A percentile compares a stretch with the other conserved stretches of the same genome.
Conservation (phyloP, 92 coral and sea anemone genomes). For the Zoanthus sansibaricus region DNA sequence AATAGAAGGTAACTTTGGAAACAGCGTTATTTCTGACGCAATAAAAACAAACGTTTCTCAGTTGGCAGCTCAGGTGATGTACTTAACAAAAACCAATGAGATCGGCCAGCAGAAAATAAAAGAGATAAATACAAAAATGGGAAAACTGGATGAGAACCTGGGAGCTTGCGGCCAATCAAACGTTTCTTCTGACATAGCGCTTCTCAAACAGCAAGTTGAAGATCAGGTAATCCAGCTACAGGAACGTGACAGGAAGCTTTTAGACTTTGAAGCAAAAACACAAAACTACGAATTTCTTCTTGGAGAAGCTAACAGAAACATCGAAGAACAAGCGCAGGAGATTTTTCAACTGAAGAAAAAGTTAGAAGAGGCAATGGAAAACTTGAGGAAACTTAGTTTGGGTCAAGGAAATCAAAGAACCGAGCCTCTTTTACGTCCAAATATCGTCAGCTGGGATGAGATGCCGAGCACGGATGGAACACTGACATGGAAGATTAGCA, state of each 20-base stretch:
- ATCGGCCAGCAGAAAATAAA: neutral
- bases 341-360: constrained; percentile 40
- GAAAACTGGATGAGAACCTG: constrained; percentile 18
- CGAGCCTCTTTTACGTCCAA: neutral
- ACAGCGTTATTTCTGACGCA: constrained; percentile 13
- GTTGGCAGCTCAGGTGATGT: constrained; percentile 50
- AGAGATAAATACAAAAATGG: neutral
- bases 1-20: constrained; percentile 37
- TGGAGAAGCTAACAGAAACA: constrained; percentile 68
- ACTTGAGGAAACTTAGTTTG: constrained; percentile 28
- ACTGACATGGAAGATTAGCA: constrained; percentile 70
- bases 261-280: constrained; percentile 60
- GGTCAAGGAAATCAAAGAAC: neutral
- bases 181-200: neutral
- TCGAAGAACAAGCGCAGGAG: constrained; percentile 61
- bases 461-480: constrained; percentile 65
- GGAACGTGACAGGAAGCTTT: constrained; percentile 50
- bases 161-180: constrained; percentile 14
- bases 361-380: constrained; percentile 47
- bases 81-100: constrained; percentile 7
- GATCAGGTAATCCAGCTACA: constrained; percentile 8
- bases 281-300: constrained; percentile 69
- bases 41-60: constrained; percentile 52
- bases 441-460: constrained; percentile 33
- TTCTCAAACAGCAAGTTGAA: neutral